These are phyloP conservation scores for Cerastis leucographa DNA, from an alignment of 2,888 invertebrate genomes.

Conservation along the genomic window DNA sequence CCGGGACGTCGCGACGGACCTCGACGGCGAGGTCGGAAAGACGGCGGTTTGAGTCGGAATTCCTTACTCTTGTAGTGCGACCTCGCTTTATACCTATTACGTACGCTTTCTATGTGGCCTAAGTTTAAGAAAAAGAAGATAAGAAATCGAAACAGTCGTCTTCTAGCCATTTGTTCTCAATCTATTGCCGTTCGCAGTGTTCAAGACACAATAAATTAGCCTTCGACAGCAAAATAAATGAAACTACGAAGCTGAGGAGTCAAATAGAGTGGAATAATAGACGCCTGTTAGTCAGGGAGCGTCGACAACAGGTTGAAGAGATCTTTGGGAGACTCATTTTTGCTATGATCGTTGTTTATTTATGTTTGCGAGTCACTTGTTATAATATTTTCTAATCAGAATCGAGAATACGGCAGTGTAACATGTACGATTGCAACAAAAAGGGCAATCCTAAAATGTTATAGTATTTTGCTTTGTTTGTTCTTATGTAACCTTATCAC, in stretches of 20 bases:
- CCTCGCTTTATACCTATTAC: background rate
- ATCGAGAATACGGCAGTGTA: background rate
- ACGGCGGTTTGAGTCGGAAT: too few relatives aligned
- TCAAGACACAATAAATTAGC: slow-evolving; percentile 55
- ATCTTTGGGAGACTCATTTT: background rate
- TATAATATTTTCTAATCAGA: background rate
- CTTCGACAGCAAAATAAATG: slow-evolving; percentile 45
- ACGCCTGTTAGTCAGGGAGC: slow-evolving; percentile 20
- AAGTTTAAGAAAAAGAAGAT: background rate
- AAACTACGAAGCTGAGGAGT: slow-evolving; percentile 27
- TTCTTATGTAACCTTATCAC: background rate
- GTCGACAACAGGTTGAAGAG: background rate
- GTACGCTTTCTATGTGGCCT: background rate
- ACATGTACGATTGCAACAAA: background rate
- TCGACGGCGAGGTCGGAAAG: too few relatives aligned
- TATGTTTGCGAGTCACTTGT: background rate
- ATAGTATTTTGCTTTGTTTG: background rate
- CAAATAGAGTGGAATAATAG: slow-evolving; percentile 34
- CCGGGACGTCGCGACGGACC: too few relatives aligned
- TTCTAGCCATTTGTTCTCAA: slow-evolving; percentile 45
- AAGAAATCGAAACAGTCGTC: slow-evolving; percentile 20
- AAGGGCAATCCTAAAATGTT: background rate
- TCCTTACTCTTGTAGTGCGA: background rate
- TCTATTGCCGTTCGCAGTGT: slow-evolving; percentile 45
- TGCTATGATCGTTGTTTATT: background rate